Evolutionary conservation across 2,113 vertebrate species (phyloP).

Genomic region (Camelus dromedarius): DNA sequence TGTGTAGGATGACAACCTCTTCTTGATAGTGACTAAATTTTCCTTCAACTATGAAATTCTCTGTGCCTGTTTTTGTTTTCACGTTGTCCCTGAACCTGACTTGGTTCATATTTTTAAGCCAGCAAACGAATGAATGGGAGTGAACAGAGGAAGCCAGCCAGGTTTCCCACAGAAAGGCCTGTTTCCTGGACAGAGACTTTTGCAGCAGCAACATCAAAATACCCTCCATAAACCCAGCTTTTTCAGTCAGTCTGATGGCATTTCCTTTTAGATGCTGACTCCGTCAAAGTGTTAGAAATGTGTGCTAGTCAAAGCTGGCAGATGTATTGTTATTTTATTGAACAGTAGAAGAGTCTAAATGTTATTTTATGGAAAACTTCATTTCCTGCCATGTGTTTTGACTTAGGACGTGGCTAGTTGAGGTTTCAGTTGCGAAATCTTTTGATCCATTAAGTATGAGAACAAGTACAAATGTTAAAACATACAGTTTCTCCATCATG

Average conservation of each 20-base stretch:
- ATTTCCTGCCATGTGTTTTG: slow-evolving; percentile 88
- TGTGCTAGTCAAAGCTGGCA: slow-evolving; percentile 75
- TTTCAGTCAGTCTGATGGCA: slow-evolving; percentile 62
- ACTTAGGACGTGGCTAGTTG: slow-evolving; percentile 78
- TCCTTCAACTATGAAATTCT: slow-evolving; percentile 43
- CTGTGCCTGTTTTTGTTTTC: slow-evolving; percentile 11
- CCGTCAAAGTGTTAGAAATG: slow-evolving; percentile 71
- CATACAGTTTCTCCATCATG: not conserved
- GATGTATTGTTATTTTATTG: slow-evolving; percentile 84
- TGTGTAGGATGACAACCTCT: not conserved
- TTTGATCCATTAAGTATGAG: slow-evolving; percentile 80
- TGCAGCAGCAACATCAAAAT: slow-evolving; percentile 51
- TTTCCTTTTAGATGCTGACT: slow-evolving; percentile 73
- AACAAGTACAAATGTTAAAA: slow-evolving; percentile 70
- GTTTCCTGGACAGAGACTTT: slow-evolving; percentile 64
- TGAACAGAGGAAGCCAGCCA: not conserved
- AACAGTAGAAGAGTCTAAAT: slow-evolving; percentile 82
- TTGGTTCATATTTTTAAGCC: slow-evolving; percentile 52
- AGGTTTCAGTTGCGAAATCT: slow-evolving; percentile 65
- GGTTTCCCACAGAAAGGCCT: slow-evolving; percentile 56
- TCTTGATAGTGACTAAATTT: not conserved
- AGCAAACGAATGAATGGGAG: not conserved
- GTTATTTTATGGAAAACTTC: slow-evolving; percentile 84
- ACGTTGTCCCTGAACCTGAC: slow-evolving; percentile 11
- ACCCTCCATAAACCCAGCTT: slow-evolving; percentile 49